phyloP scores from a whole-genome alignment of 2,113 vertebrate genomes.

The Anguilla rostrata region DNA sequence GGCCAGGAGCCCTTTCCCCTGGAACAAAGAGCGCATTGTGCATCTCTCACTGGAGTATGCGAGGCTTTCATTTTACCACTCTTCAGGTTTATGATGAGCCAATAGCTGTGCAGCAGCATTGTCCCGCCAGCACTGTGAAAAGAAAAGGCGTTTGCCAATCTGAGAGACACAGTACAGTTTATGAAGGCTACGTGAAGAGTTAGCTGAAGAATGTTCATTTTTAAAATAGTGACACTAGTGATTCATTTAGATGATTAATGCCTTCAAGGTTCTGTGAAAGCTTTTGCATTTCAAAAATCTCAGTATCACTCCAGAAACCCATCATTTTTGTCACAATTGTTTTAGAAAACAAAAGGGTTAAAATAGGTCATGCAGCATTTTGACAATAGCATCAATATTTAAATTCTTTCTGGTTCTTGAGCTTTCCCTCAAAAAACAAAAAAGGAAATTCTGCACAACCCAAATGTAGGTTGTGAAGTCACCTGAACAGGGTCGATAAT shows the following conservation, averaged over 20 bases:
- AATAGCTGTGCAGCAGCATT: neutral
- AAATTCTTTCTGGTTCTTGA: too few species aligned
- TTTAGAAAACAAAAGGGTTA: too few species aligned
- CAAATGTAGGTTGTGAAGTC: too few species aligned
- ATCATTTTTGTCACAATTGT: too few species aligned
- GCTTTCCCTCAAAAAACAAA: too few species aligned
- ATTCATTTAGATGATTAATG: neutral
- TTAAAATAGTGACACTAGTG: neutral
- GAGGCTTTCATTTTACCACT: neutral
- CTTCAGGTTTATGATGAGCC: neutral
- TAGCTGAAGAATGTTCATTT: neutral
- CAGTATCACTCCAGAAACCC: too few species aligned
- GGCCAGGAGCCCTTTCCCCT: slow-evolving; percentile 16
- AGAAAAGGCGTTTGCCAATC: neutral
- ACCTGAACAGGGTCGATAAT: neutral
- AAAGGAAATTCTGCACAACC: too few species aligned
- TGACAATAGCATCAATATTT: too few species aligned
- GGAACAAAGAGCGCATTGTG: slow-evolving; percentile 27
- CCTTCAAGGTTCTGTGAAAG: neutral
- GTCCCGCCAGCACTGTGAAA: neutral
- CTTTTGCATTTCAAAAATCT: neutral
- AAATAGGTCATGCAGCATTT: too few species aligned
- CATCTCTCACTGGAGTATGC: neutral
- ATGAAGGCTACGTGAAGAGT: neutral
- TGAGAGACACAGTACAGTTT: neutral